phyloP scores from a whole-genome alignment of 2,113 vertebrate genomes.

The Arvicanthis niloticus region DNA sequence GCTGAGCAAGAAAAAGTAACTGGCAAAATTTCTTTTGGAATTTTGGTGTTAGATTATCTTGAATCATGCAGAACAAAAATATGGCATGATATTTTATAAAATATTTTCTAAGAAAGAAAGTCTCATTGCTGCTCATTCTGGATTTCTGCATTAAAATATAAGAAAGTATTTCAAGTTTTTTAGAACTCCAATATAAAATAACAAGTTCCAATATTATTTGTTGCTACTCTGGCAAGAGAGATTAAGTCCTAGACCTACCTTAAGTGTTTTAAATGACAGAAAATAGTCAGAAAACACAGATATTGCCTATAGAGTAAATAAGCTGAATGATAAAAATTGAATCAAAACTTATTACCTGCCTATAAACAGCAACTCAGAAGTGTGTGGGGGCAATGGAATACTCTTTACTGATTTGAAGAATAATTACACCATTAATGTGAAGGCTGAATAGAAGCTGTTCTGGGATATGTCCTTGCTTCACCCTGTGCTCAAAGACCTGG shows the following conservation, averaged over 20 bases:
- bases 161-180: background rate
- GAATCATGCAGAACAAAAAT: background rate
- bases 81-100: conserved; percentile 12
- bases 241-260: background rate
- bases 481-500: conserved; percentile 28
- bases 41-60: conserved; percentile 23
- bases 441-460: conserved; percentile 35
- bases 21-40: background rate
- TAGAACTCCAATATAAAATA: background rate
- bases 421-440: conserved; percentile 47
- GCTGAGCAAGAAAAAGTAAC: background rate
- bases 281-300: background rate
- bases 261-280: background rate
- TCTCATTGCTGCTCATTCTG: background rate
- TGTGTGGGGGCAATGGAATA: conserved; percentile 29
- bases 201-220: background rate
- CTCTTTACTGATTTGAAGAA: conserved; percentile 52
- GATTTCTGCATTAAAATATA: background rate
- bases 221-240: background rate
- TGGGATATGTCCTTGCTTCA: conserved; percentile 50
- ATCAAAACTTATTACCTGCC: conserved; percentile 12
- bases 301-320: background rate
- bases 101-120: conserved; percentile 19
- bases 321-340: background rate
- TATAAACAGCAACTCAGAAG: background rate